phyloP scores from a whole-genome alignment of 2,113 vertebrate species.

The Falco punctatus region DNA sequence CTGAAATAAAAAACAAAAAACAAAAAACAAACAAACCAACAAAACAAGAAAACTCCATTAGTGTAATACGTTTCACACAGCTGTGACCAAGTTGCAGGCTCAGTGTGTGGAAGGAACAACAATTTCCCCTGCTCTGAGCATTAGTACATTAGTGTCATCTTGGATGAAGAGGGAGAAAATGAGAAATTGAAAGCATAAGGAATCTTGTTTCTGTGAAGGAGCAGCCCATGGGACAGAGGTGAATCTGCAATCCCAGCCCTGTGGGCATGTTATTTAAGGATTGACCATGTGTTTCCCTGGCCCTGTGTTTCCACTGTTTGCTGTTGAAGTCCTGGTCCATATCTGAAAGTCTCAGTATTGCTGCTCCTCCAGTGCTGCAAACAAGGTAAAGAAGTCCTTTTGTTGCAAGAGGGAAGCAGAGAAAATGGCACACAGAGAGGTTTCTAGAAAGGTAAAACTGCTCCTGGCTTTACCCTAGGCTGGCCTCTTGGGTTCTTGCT shows the following conservation, averaged over 20 bases:
- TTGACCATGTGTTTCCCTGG: neutral
- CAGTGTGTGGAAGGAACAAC: neutral
- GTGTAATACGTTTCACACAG: neutral
- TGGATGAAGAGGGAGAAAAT: neutral
- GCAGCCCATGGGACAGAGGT: neutral
- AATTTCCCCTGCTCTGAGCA: neutral
- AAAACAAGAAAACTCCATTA: conserved; percentile 6
- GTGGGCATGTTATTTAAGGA: neutral
- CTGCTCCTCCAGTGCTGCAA: neutral
- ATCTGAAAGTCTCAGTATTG: neutral
- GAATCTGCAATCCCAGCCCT: neutral
- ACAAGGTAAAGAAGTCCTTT: neutral
- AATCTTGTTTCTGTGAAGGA: neutral
- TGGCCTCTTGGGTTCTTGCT: neutral
- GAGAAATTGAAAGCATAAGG: neutral
- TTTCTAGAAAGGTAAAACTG: neutral
- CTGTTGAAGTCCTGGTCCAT: neutral
- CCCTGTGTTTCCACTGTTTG: neutral
- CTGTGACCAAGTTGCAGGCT: neutral
- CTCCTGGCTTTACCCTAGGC: neutral
- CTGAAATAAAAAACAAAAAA: neutral
- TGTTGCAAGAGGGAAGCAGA: neutral
- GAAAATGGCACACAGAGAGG: neutral
- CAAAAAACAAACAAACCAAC: neutral
- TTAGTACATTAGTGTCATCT: neutral